A percentile compares a stretch with the other conserved stretches of the same genome.
These are phyloP conservation scores for Semnornis frantzii DNA, from an alignment of 2,113 vertebrate species.

Conservation along the genomic window DNA sequence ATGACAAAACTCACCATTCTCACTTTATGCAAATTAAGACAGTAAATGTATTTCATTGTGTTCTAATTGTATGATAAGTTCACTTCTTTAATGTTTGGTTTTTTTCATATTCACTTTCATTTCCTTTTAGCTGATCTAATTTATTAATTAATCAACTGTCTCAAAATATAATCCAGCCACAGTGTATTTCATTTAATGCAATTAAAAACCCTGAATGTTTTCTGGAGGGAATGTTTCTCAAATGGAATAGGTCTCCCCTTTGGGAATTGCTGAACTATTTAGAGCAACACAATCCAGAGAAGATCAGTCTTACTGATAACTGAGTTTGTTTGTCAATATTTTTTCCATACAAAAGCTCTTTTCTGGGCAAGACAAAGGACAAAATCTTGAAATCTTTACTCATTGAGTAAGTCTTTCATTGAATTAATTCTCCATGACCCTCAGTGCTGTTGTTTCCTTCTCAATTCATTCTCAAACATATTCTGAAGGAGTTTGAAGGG, in stretches of 20 bases:
- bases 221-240: constrained; percentile 50
- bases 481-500: not conserved
- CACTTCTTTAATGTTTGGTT: not conserved
- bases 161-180: constrained; percentile 43
- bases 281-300: constrained; percentile 22
- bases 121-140: constrained; percentile 29
- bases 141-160: constrained; percentile 61
- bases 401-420: not conserved
- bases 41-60: constrained; percentile 10
- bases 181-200: constrained; percentile 47
- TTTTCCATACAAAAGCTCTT: not conserved
- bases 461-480: not conserved
- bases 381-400: not conserved
- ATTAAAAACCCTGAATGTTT: constrained; percentile 54
- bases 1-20: not conserved
- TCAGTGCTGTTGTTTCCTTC: not conserved
- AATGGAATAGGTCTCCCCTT: constrained; percentile 14
- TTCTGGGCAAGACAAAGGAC: not conserved
- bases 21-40: constrained; percentile 11
- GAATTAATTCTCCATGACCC: not conserved
- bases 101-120: constrained; percentile 14
- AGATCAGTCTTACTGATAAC: not conserved
- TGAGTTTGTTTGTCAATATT: not conserved
- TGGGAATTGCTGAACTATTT: constrained; percentile 27
- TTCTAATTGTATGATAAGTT: constrained; percentile 31